Conservation (phyloP, 2,888 invertebrate genomes). For the Dynastes maya region DNA sequence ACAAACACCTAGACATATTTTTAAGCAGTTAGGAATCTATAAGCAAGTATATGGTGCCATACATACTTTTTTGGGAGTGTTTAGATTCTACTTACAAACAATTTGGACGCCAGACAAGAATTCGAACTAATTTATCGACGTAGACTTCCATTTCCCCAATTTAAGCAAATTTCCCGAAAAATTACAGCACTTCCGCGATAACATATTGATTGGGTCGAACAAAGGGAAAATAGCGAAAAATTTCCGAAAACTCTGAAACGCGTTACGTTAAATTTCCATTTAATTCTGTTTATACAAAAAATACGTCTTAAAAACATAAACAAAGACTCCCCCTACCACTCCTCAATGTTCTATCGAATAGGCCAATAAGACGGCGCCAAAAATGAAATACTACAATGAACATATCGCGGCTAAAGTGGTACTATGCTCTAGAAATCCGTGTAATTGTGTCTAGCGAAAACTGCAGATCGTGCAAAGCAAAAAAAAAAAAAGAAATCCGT, state of each 20-base stretch:
- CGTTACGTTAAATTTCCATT: conserved; percentile 5
- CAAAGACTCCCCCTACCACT: conserved; percentile 1
- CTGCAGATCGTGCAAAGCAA: background rate
- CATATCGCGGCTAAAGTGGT: background rate
- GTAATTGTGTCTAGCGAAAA: conserved; percentile 28
- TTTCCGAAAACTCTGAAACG: conserved; percentile 13
- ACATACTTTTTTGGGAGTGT: no score
- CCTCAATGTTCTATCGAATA: background rate
- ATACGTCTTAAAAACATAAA: background rate
- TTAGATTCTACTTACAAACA: conserved; percentile 31
- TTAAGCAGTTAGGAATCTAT: no score
- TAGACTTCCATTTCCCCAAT: conserved; percentile 22
- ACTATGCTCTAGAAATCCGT: conserved; percentile 34
- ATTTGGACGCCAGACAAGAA: conserved; percentile 24
- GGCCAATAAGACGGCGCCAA: background rate
- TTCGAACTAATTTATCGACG: conserved; percentile 21
- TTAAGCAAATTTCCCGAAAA: background rate
- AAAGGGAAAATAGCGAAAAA: background rate
- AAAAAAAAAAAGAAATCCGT: conserved; percentile 28
- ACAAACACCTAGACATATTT: no score
- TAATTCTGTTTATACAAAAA: conserved; percentile 12
- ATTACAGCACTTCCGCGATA: conserved; percentile 4
- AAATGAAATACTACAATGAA: conserved; percentile 6
- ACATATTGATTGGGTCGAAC: conserved; percentile 1
- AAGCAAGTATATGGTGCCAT: no score